phyloP scores from a whole-genome alignment of 1,140 invertebrate genomes.

The Lasioglossum baleicum region DNA sequence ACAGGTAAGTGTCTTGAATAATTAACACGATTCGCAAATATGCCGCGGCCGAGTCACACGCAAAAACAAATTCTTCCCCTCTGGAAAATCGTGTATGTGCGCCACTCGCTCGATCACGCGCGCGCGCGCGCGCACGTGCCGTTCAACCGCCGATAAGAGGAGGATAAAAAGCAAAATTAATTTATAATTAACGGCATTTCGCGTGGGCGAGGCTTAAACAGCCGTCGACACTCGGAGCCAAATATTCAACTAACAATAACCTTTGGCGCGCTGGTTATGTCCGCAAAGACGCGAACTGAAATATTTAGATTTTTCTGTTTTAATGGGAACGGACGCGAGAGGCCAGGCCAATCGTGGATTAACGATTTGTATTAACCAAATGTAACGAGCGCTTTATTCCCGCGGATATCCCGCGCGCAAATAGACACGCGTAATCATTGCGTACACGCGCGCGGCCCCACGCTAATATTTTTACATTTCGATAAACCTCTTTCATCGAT shows the following conservation, averaged over 20 bases:
- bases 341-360: conserved; percentile 32
- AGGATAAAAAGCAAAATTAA: conserved; percentile 38
- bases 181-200: conserved; percentile 19
- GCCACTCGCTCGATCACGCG: no score
- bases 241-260: conserved; percentile 24
- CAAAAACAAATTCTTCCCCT: conserved; percentile 33
- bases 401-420: conserved; percentile 33
- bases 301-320: conserved; percentile 61
- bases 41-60: background rate
- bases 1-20: conserved; percentile 50
- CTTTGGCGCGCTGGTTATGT: background rate
- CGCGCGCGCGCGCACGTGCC: background rate
- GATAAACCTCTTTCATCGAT: conserved; percentile 47
- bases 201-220: background rate
- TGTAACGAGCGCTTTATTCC: conserved; percentile 48
- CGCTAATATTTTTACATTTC: conserved; percentile 49
- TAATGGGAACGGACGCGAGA: conserved; percentile 55
- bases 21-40: conserved; percentile 27
- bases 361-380: conserved; percentile 58
- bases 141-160: conserved; percentile 8
- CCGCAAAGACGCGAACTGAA: conserved; percentile 40
- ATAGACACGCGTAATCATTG: conserved; percentile 53
- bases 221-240: background rate
- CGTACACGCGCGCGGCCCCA: conserved; percentile 1
- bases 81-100: no score